These are phyloP conservation scores for Leptinotarsa juncta DNA, from an alignment of 2,888 invertebrate species.

Conservation along the genomic window DNA sequence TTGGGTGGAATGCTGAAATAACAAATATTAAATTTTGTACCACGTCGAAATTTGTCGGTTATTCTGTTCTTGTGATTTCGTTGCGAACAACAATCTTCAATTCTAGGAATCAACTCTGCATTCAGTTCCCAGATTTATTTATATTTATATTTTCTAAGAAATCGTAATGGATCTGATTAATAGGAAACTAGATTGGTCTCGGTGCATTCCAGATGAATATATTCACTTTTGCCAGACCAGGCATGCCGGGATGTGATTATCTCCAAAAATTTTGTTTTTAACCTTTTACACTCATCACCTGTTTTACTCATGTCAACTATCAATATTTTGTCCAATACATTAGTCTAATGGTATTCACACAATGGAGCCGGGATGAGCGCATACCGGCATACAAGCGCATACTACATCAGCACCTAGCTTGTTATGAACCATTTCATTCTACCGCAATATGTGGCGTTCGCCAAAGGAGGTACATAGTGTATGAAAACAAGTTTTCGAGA, in stretches of 20 bases:
- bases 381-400: no score
- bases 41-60: not conserved
- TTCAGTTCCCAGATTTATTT: not conserved
- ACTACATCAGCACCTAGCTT: no score
- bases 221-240: not conserved
- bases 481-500: no score
- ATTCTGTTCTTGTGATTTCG: constrained; percentile 7
- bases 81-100: not conserved
- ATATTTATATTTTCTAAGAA: constrained; percentile 12
- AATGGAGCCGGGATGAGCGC: no score
- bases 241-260: not conserved
- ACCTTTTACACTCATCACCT: no score
- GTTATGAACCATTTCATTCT: no score
- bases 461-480: no score
- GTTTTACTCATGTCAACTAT: no score
- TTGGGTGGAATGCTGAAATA: not conserved
- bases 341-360: no score
- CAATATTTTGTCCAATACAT: no score
- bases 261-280: no score
- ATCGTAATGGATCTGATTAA: constrained; percentile 15
- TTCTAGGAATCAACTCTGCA: constrained; percentile 1
- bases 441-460: no score
- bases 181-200: constrained; percentile 1
- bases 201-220: not conserved
- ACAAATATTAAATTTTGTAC: constrained; percentile 1